Base-by-base conservation (phyloP, 2,113 vertebrate genomes). In the Sus scrofa region DNA sequence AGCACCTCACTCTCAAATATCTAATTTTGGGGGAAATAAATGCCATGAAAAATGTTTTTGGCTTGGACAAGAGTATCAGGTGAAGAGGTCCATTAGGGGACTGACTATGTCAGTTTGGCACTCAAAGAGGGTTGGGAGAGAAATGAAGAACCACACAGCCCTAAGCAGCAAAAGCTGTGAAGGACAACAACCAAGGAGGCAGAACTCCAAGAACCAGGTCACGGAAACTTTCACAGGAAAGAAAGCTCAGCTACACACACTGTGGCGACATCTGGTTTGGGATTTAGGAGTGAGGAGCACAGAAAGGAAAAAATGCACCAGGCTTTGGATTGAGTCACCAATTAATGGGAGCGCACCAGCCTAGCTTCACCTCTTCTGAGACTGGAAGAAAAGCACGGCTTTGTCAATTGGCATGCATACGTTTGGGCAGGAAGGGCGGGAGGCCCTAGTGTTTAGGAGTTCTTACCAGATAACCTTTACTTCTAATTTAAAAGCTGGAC, bases 191-290 rank as follows among this genome's bases (percentile, higher is more conserved):
- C 13, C 7, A 2, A 52, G 34, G 37, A 68, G 60, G 88, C 20
- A 60, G 92, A 13, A 54, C 7, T 13, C 37, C 2, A 6, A 13
- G 67, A 75, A n/a, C 67, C 19, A 67, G 74, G 67, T 8, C 52
- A 18, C 0, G 24, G 52, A 44, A 34, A 56, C 27, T 63, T 34
- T 34, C 83, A 62, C 1, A 44, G 39, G 20, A 32, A 52, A 39
- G 63, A 4, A 26, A 30, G 81, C 63, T 18, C 24, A 78, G 24
- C 88, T 50, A 20, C 6, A 22, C 62, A 62, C 15, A 27, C 50
- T 1, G 0, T 0, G 26, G 63, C 0, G 20, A 39, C n/a, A 16
- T 75, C 50, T 37, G 54, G 44, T 12, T 27, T 3, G 60, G 37
- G 12, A 65, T 20, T 44, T 1, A 1, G 60, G 27, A 50, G 22